These are phyloP conservation scores for Lophura swinhoii DNA, from an alignment of 2,797 vertebrate genomes.

Conservation along the genomic window DNA sequence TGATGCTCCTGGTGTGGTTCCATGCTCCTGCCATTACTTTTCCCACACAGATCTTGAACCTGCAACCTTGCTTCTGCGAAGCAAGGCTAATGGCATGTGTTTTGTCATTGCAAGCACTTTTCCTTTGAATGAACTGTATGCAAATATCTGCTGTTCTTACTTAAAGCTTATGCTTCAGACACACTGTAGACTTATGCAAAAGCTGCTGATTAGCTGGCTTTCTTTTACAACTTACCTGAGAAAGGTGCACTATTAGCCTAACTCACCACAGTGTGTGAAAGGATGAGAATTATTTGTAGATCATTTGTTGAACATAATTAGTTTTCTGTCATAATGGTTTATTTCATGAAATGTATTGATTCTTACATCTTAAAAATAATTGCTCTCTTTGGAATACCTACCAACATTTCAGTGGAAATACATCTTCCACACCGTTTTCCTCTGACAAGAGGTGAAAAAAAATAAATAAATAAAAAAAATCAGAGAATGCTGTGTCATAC, in stretches of 20 bases:
- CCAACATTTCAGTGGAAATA: not conserved
- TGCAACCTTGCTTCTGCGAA: not conserved
- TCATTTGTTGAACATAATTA: not conserved
- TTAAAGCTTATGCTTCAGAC: not conserved
- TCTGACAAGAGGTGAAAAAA: not conserved
- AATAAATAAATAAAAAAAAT: not conserved
- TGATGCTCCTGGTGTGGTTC: not conserved
- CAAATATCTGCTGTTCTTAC: not conserved
- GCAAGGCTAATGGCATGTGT: not conserved
- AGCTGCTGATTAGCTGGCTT: not conserved
- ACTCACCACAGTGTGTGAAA: not conserved
- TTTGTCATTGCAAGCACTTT: not conserved
- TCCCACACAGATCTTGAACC: not conserved
- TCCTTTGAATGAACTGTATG: not conserved
- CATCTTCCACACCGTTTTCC: not conserved
- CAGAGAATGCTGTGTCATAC: not conserved
- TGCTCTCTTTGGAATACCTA: not conserved
- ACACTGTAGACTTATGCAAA: not conserved
- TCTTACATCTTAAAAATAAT: constrained; percentile 3
- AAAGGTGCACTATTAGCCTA: not conserved
- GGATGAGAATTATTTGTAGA: not conserved
- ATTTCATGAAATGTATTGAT: not conserved
- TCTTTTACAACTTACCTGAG: not conserved
- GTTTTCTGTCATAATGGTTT: not conserved
- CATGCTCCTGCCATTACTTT: not conserved